Evolutionary conservation across 2,113 vertebrate species (phyloP), one percentile per base, ranked within the genome.

Genomic region (Gasterosteus nipponicus): DNA sequence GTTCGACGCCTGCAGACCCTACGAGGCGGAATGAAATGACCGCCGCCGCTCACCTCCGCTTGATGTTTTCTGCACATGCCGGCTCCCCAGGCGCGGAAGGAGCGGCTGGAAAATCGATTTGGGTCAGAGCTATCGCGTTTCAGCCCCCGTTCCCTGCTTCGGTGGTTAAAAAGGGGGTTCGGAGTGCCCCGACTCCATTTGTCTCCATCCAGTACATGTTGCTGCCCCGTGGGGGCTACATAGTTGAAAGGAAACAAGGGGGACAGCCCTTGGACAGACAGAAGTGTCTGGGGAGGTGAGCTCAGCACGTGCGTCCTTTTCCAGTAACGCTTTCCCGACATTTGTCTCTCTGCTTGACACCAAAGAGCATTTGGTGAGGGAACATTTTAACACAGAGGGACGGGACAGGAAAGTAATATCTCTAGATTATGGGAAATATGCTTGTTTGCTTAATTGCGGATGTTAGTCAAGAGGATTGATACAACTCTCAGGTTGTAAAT

Each of bases 21-120:
- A 61, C 65, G 54, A 71, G 77, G 38, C 73, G 78, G 64, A 75
- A 62, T 80, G 78, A 80, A 69, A 80, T 64, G 91, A 67, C 78
- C 86, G 54, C 58, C 61, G 77, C 57, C 33, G 75, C 78, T 88
- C 80, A 91, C 83, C 83, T 91, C 77, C 64, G 19, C 77, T 76
- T 85, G 71, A 92, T 93, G 81, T 54, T 73, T 90, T 92, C 49
- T 35, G 57, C 90, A 92, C 78, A 80, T 91, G 89, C 81, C 35
- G 38, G 77, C 77, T 89, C 77, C 83, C 84, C 66, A 19, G 68
- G 80, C 54, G 68, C 29, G 69, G 78, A 78, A 47, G 58, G 64
- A 85, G 70, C 58, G 73, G 79, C 92, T 92, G 90, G 88, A 75
- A 91, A 93, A 91, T 88, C 92, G 89, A 93, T 92, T 93, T 89